Evolutionary conservation across 2,797 vertebrate genomes (phyloP), one percentile per base, ranked within the genome.

Genomic region (Esox masquinongy): DNA sequence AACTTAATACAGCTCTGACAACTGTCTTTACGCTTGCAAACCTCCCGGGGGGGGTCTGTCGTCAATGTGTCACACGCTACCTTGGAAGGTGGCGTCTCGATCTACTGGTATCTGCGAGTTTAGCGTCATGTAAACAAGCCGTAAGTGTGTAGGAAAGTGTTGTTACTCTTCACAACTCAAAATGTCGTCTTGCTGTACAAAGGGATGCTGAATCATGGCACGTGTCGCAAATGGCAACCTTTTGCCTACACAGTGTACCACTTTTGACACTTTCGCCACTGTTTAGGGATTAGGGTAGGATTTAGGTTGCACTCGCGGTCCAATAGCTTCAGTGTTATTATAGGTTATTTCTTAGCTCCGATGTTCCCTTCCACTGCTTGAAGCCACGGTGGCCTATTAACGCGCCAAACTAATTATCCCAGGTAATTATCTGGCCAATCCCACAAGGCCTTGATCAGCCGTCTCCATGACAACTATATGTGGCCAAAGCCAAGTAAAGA

Each of bases 381-480:
- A 84, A 53, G 81, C 83, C 39, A 74, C 82, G 68, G 39, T 61
- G 77, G 80, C 84, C 85, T 84, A 90, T 89, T 90, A 90, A 91
- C 79, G 83, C 31, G 69, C 59, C 82, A 84, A 90, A 85, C 83
- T 89, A 85, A 93, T 94, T 92, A 92, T 85, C 84, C 88, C 82
- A 87, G 86, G 85, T 91, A 91, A 93, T 93, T 87, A 92, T 88
- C 84, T 84, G 31, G 69, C 34, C 77, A 86, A 59, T 90, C 89
- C 89, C 78, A 66, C 5, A 77, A 86, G 86, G 85, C 74, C 34
- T 15, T 2, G 11, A 29, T 77, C 69, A 43, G 74, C 74, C 4
- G 16, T 83, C 84, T 89, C 82, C 59, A 22, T 64, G 80, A 79
- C 77, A 77, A 56, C 67, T 64, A 84, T 83, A 72, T 68, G 50